Percentiles rank a stretch among this genome's conserved stretches.
Evolutionary conservation across 2,888 invertebrate species (phyloP).

Genomic region (Aromia moschata): DNA sequence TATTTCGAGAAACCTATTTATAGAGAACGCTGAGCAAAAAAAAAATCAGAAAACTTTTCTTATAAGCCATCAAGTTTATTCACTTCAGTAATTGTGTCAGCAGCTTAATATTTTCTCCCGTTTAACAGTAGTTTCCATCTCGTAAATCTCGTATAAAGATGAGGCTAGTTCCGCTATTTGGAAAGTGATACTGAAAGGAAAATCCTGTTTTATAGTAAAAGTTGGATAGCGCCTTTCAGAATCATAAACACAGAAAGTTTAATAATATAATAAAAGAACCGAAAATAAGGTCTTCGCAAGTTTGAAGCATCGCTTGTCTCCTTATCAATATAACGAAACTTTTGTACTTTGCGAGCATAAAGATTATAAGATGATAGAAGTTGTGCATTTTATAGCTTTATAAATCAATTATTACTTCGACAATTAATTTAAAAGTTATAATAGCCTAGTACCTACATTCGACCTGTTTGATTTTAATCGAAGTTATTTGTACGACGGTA

Average conservation of each 20-base stretch:
- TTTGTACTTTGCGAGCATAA: slow-evolving; percentile 32
- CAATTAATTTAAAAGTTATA: not conserved
- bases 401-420: slow-evolving; percentile 14
- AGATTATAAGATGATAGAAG: slow-evolving; percentile 21
- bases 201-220: slow-evolving; percentile 39
- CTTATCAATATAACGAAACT: slow-evolving; percentile 36
- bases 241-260: slow-evolving; percentile 39
- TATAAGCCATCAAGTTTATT: too few relatives aligned
- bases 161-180: slow-evolving; percentile 19
- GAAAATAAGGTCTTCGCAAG: slow-evolving; percentile 32
- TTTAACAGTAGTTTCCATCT: not conserved
- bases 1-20: too few relatives aligned
- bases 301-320: slow-evolving; percentile 33
- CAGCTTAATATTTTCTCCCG: not conserved
- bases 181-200: slow-evolving; percentile 31
- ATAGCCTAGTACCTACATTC: too few relatives aligned
- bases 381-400: slow-evolving; percentile 23
- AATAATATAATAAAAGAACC: slow-evolving; percentile 37
- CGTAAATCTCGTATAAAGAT: slow-evolving; percentile 12
- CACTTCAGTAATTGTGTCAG: not conserved
- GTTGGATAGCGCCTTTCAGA: slow-evolving; percentile 36
- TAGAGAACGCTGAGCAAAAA: too few relatives aligned
- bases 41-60: not conserved
- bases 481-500: too few relatives aligned
- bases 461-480: too few relatives aligned